Base-by-base conservation (phyloP, 2,113 vertebrate genomes). In the Lepus europaeus region DNA sequence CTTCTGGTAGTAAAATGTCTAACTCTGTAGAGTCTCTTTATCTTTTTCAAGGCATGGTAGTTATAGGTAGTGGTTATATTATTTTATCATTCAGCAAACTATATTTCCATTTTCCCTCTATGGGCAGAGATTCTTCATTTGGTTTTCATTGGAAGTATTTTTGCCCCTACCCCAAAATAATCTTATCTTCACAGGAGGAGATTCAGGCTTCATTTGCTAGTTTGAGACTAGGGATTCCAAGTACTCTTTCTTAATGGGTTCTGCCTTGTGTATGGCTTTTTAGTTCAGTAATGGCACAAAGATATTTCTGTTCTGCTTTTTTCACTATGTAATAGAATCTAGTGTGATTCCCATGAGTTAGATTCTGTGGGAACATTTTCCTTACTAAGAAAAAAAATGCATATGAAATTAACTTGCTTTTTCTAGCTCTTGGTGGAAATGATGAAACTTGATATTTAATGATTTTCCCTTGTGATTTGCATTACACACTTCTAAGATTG, bases 281-380 rank as follows among this genome's bases (percentile, higher is more conserved):
- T 27, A 81, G 51, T 78, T n/a, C 68, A 84, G 87, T 91, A 94
- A 87, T 95, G 72, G 61, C 51, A 94, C 22, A 70, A 49, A 91
- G 31, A 83, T 95, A 96, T 93, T 96, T 97, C 87, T 73, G 66
- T 79, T 87, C 78, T 87, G 78, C 31, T 87, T 83, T 95, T 95
- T 87, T 56, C 74, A 91, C 51, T 27, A 49, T 82, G 64, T 95
- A 97, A 96, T 96, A 87, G 76, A 85, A 78, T 95, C 68, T 61
- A 84, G 84, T 81, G 79, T 78, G 64, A 96, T 81, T 96, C 91
- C 94, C 95, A 87, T 66, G 96, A 95, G 94, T 95, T 95, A 95
- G 85, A 92, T 79, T 91, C 79, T 89, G 74, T 77, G 77, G 93
- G 96, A 96, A 95, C 61, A 95, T 91, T 96, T 96, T 95, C 93